phyloP scores from a whole-genome alignment of 2,797 vertebrate species.

The Brachyalestes nurse region DNA sequence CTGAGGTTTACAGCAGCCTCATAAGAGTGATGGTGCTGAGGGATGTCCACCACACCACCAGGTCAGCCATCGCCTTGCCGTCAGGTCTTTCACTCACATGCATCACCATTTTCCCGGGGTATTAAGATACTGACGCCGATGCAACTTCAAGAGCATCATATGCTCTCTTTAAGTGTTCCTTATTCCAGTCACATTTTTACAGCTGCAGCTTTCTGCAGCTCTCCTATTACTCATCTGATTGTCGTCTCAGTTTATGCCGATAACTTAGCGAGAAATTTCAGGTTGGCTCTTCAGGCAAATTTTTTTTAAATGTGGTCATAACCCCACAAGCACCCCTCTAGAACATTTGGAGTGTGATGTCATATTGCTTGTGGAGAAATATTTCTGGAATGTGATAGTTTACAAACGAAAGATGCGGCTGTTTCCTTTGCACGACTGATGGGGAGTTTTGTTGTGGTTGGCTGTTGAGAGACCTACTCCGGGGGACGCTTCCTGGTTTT shows the following conservation, averaged over 20 bases:
- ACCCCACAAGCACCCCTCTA: background rate
- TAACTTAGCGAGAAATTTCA: conserved; percentile 17
- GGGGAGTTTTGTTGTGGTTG: conserved; percentile 68
- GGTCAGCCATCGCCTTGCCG: background rate
- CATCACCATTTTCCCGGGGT: background rate
- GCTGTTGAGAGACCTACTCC: conserved; percentile 56
- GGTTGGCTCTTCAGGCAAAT: background rate
- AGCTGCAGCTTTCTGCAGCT: conserved; percentile 1
- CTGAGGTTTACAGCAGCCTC: background rate
- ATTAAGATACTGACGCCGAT: background rate
- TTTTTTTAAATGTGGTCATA: background rate
- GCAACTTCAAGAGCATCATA: background rate
- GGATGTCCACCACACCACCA: conserved; percentile 10
- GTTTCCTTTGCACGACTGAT: conserved; percentile 34
- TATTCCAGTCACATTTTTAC: background rate
- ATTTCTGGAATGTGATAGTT: conserved; percentile 69
- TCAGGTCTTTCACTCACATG: background rate
- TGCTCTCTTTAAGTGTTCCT: conserved; percentile 9
- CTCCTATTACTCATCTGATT: conserved; percentile 32
- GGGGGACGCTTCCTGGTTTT: conserved; percentile 60
- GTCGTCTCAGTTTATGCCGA: conserved; percentile 10
- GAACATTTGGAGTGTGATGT: conserved; percentile 63
- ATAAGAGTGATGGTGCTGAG: background rate
- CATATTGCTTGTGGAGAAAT: conserved; percentile 63
- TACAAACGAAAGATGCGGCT: conserved; percentile 6